Percentiles rank a stretch among this genome's conserved stretches.
These are phyloP conservation scores for Scyliorhinus canicula DNA, from an alignment of 2,797 vertebrate genomes.

Conservation along the genomic window DNA sequence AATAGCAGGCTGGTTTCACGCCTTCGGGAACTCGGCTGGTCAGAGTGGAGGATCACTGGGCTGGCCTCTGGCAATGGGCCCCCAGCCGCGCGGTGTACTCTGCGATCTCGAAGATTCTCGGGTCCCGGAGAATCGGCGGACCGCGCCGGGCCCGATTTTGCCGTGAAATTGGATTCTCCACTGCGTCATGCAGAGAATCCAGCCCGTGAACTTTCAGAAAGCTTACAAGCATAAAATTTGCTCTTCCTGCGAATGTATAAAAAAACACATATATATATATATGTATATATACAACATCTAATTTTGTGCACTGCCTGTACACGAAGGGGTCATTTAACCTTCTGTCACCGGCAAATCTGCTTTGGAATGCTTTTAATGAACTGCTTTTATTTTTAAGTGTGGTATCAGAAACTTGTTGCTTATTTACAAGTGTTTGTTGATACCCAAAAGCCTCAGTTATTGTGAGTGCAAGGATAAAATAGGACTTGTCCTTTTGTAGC, in stretches of 20 bases:
- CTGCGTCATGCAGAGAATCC: no score
- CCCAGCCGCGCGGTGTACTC: no score
- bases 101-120: no score
- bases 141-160: no score
- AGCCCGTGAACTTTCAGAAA: neutral
- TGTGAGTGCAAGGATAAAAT: neutral
- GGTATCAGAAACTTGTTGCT: neutral
- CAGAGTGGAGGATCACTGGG: no score
- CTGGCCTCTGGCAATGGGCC: no score
- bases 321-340: neutral
- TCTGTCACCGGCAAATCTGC: neutral
- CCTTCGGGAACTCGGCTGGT: no score
- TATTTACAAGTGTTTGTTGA: neutral
- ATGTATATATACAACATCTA: no score
- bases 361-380: neutral
- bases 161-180: no score
- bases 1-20: no score
- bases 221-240: neutral
- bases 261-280: no score
- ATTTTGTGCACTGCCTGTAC: neutral
- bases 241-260: neutral
- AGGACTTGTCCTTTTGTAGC: neutral
- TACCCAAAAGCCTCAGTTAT: neutral
- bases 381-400: neutral
- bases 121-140: no score